A percentile compares a stretch with the other conserved stretches of the same genome.
Evolutionary conservation across 1,140 invertebrate species (phyloP).

Genomic region (Caenorhabditis briggsae): DNA sequence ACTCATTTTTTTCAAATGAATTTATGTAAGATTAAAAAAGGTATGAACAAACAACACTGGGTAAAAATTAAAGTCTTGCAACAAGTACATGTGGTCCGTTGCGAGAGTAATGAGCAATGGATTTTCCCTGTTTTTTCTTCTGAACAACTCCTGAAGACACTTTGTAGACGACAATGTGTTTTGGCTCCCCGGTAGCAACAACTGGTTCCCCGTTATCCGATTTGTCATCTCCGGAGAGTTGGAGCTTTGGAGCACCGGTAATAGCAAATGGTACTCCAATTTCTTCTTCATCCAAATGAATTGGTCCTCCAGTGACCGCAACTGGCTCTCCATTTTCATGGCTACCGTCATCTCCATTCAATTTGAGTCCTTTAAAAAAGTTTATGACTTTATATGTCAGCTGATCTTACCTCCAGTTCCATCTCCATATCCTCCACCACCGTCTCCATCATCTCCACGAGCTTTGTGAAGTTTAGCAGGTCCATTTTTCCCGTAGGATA

Average conservation of each 20-base stretch:
- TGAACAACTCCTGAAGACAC: background rate
- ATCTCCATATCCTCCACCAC: background rate
- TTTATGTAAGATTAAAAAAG: background rate
- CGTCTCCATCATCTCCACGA: background rate
- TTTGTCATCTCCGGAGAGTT: background rate
- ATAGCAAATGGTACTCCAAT: background rate
- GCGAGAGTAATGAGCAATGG: background rate
- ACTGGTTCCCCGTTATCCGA: slow-evolving; percentile 6
- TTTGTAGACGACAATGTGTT: background rate
- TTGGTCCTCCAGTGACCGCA: background rate
- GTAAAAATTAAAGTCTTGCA: background rate
- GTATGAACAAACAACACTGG: background rate
- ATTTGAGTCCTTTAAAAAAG: background rate
- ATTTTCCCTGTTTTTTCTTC: background rate
- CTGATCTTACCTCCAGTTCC: background rate
- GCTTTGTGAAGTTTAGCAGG: background rate
- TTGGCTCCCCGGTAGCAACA: background rate
- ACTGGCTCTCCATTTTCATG: background rate
- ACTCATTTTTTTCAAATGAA: background rate
- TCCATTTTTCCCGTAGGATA: slow-evolving; percentile 19
- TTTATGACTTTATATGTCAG: background rate
- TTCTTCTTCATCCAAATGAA: background rate
- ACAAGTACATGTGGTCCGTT: slow-evolving; percentile 6
- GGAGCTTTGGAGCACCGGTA: background rate
- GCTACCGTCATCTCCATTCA: slow-evolving; percentile 7